Percentiles rank a stretch among this genome's conserved stretches.
These are phyloP conservation scores for Erpobdella octoculata DNA, from an alignment of 2,888 invertebrate genomes.

Conservation along the genomic window DNA sequence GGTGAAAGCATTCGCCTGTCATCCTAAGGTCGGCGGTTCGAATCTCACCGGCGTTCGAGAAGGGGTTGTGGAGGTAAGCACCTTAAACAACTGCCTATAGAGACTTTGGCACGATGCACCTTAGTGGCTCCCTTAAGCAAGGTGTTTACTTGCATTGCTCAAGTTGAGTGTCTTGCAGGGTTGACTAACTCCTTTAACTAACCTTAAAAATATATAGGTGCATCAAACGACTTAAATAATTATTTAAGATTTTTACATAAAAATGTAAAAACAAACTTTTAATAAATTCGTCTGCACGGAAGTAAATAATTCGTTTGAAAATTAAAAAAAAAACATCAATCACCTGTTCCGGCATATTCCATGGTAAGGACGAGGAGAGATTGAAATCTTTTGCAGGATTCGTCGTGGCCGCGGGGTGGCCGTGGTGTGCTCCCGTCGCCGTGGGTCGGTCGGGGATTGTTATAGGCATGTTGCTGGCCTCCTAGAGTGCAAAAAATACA, in stretches of 20 bases:
- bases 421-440: not conserved
- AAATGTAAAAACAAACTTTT: not conserved
- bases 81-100: no score
- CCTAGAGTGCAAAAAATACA: slow-evolving; percentile 5
- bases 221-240: no score
- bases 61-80: no score
- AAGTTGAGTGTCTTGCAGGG: no score
- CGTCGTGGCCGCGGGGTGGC: not conserved
- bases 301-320: not conserved
- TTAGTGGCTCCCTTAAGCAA: no score
- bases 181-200: no score
- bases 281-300: not conserved
- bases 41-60: no score
- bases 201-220: no score
- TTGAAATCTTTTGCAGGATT: not conserved
- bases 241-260: not conserved
- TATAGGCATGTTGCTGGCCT: slow-evolving; percentile 20
- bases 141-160: no score
- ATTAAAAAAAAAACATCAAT: not conserved
- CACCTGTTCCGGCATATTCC: slow-evolving; percentile 25
- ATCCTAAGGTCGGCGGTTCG: no score
- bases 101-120: no score
- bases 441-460: slow-evolving; percentile 17
- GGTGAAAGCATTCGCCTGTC: no score
- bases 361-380: slow-evolving; percentile 29